Evolutionary conservation across 2,113 vertebrate genomes (phyloP).

Genomic region (Chionodraco myersi): DNA sequence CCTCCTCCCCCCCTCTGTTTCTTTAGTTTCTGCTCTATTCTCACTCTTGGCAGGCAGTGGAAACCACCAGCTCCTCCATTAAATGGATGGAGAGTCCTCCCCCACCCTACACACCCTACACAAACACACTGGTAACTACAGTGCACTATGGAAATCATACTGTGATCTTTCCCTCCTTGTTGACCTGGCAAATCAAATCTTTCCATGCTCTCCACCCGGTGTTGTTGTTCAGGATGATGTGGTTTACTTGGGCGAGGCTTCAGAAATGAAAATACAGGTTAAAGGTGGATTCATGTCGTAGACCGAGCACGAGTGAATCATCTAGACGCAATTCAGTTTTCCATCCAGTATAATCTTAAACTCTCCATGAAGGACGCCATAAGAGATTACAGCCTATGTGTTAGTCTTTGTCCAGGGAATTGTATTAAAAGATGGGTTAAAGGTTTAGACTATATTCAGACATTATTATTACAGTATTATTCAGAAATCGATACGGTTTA

Average conservation of each 20-base stretch:
- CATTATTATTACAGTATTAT: too few species aligned
- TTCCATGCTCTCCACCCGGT: not conserved
- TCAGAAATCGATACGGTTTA: too few species aligned
- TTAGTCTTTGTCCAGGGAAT: not conserved
- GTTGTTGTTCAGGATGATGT: conserved; percentile 24
- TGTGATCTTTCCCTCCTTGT: conserved; percentile 11
- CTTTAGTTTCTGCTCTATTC: conserved; percentile 48
- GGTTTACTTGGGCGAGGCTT: not conserved
- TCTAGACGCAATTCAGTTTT: not conserved
- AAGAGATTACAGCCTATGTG: not conserved
- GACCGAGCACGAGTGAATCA: not conserved
- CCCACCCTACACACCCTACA: conserved; percentile 34
- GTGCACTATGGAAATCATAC: conserved; percentile 38
- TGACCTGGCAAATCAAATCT: conserved; percentile 35
- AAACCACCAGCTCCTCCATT: conserved; percentile 67
- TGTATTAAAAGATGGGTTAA: not conserved
- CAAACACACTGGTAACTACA: conserved; percentile 11
- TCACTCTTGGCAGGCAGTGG: conserved; percentile 55
- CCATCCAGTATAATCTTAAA: not conserved
- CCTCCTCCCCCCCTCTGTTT: conserved; percentile 34
- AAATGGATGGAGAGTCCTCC: conserved; percentile 52
- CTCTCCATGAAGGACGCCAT: not conserved
- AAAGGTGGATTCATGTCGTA: not conserved
- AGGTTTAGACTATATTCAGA: too few species aligned
- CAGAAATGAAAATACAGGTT: not conserved